Conservation (phyloP, 2,888 invertebrate genomes). For the Taphrorychus bicolor region DNA sequence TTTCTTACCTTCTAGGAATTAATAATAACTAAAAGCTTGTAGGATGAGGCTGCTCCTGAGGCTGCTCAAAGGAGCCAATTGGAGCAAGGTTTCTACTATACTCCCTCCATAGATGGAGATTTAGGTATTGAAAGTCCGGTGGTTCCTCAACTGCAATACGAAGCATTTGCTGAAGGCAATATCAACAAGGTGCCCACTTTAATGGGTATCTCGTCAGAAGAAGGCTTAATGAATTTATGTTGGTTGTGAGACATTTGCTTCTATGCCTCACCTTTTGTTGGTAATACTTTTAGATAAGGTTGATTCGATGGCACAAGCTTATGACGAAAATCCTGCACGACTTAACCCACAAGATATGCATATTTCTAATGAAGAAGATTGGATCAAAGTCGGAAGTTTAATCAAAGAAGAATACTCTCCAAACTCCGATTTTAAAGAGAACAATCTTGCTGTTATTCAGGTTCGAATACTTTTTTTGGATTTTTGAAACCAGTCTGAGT, state of each 20-base stretch:
- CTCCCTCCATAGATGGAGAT: too few species aligned
- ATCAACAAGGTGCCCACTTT: constrained; percentile 42
- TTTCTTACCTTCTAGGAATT: too few species aligned
- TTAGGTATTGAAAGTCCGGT: too few species aligned
- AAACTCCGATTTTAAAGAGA: constrained; percentile 30
- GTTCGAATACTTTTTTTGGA: too few species aligned
- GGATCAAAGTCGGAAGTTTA: constrained; percentile 27
- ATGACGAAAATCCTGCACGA: constrained; percentile 29
- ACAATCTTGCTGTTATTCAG: constrained; percentile 37
- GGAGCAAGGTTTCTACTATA: constrained; percentile 31
- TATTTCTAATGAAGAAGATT: constrained; percentile 20
- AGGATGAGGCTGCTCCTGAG: constrained; percentile 12
- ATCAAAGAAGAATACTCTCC: constrained; percentile 42
- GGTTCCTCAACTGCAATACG: too few species aligned
- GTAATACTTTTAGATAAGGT: background rate
- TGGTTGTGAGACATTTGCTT: too few species aligned
- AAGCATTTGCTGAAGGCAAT: constrained; percentile 26
- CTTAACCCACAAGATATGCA: constrained; percentile 39
- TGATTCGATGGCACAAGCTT: constrained; percentile 3
- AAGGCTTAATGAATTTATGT: constrained; percentile 25
- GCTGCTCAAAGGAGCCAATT: background rate
- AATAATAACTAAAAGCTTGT: too few species aligned
- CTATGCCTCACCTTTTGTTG: background rate
- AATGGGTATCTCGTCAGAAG: constrained; percentile 42
- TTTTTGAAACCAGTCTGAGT: background rate